Conservation (phyloP, 1,140 invertebrate species). For the Mercenaria mercenaria region DNA sequence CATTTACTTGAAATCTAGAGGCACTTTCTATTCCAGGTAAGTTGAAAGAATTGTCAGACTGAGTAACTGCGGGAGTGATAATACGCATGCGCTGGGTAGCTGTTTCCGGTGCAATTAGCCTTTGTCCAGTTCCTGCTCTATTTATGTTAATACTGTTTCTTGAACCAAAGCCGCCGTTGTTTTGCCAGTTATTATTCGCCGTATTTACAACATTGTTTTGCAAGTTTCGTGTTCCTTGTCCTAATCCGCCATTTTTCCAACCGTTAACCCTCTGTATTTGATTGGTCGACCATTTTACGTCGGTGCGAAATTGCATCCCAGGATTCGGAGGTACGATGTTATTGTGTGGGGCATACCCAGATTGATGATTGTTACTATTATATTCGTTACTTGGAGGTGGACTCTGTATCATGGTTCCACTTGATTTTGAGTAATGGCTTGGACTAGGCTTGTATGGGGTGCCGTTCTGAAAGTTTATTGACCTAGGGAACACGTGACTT, state of each 20-base stretch:
- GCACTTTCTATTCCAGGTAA: not conserved
- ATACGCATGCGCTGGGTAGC: not conserved
- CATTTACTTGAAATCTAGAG: slow-evolving; percentile 10
- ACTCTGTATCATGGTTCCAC: not conserved
- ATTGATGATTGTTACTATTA: not conserved
- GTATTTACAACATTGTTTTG: not conserved
- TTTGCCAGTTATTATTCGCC: not conserved
- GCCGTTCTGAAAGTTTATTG: not conserved
- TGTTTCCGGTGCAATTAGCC: slow-evolving; percentile 21
- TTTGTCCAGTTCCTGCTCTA: not conserved
- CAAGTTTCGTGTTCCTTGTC: not conserved
- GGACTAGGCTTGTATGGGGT: not conserved
- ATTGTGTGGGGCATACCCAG: not conserved
- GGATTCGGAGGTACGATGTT: not conserved
- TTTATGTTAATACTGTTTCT: not conserved
- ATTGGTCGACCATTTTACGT: not conserved
- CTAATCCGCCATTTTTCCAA: not conserved
- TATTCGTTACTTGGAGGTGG: not conserved
- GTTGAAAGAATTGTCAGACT: not conserved
- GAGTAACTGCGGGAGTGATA: not conserved
- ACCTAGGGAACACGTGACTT: not conserved
- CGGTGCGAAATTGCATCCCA: not conserved
- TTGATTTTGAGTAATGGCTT: not conserved
- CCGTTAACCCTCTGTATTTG: not conserved
- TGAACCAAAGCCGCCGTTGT: not conserved